phyloP scores from a whole-genome alignment of 2,797 vertebrate genomes.

The Mus caroli region DNA sequence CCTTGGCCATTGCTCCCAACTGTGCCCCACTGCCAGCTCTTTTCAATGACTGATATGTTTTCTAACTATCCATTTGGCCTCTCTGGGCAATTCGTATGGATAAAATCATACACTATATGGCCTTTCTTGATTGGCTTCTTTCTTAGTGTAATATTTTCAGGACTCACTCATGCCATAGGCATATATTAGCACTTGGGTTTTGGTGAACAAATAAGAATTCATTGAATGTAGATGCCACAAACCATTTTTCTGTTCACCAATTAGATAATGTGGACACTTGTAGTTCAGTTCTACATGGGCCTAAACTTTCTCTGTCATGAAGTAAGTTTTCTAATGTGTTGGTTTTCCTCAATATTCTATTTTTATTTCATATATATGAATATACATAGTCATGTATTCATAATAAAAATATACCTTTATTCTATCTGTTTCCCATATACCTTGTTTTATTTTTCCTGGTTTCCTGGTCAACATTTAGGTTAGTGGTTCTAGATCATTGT shows the following conservation, averaged over 20 bases:
- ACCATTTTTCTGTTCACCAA: neutral
- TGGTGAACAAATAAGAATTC: neutral
- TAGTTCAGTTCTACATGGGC: neutral
- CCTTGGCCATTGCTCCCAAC: neutral
- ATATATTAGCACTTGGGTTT: neutral
- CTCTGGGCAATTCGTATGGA: constrained; percentile 10
- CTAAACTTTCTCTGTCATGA: neutral
- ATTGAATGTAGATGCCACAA: neutral
- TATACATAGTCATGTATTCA: neutral
- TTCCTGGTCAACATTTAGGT: neutral
- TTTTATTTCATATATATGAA: neutral
- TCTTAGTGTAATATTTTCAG: constrained; percentile 20
- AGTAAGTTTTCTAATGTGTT: neutral
- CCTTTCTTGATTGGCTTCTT: neutral
- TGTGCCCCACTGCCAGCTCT: neutral
- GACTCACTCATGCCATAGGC: neutral
- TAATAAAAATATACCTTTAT: neutral
- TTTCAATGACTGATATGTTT: neutral
- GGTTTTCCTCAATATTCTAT: neutral
- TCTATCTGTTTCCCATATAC: neutral
- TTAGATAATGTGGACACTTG: neutral
- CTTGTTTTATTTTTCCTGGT: neutral
- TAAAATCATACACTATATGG: neutral
- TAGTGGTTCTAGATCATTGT: neutral
- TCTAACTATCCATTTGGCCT: constrained; percentile 11